Percentiles rank a stretch among this genome's conserved stretches.
Evolutionary conservation across 2,888 invertebrate species (phyloP).

Genomic region (Drosophila ustulata): DNA sequence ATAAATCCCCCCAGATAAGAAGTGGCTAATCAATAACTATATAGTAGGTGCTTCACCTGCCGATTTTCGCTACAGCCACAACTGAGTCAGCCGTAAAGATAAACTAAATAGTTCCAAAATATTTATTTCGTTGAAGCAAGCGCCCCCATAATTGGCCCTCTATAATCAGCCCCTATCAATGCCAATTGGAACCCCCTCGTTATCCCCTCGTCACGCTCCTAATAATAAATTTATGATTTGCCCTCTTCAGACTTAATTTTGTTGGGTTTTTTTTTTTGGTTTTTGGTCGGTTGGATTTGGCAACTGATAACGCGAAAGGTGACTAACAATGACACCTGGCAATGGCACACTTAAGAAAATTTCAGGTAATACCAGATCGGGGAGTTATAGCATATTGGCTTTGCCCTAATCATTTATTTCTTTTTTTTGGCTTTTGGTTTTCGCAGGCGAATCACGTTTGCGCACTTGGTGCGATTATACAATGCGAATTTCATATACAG

Average conservation of each 20-base stretch:
- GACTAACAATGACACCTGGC: conserved; percentile 13
- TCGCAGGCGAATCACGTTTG: conserved; percentile 55
- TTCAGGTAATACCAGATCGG: conserved; percentile 19
- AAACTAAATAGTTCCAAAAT: not conserved
- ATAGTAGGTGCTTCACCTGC: conserved; percentile 15
- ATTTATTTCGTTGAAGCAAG: conserved; percentile 25
- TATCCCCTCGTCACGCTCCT: not conserved
- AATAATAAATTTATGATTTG: conserved; percentile 18
- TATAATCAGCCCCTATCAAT: conserved; percentile 46
- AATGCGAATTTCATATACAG: conserved; percentile 51
- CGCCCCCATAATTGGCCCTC: conserved; percentile 26
- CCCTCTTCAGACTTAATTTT: conserved; percentile 3
- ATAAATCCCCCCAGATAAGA: conserved; percentile 13
- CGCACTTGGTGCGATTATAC: conserved; percentile 66
- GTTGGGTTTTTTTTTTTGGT: not conserved
- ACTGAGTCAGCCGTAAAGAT: conserved; percentile 36
- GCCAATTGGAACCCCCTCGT: conserved; percentile 20
- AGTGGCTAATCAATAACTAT: conserved; percentile 20
- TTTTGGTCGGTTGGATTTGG: conserved; percentile 20
- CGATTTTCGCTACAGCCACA: not conserved
- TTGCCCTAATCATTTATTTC: conserved; percentile 44
- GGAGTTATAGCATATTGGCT: conserved; percentile 19
- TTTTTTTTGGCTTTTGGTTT: conserved; percentile 3
- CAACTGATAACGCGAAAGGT: conserved; percentile 18
- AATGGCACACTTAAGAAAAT: conserved; percentile 22